A percentile compares a stretch with the other conserved stretches of the same genome.
Evolutionary conservation across 53 echinoderm and acorn worm species (phyloP).

Genomic region (Actinopyga echinites): DNA sequence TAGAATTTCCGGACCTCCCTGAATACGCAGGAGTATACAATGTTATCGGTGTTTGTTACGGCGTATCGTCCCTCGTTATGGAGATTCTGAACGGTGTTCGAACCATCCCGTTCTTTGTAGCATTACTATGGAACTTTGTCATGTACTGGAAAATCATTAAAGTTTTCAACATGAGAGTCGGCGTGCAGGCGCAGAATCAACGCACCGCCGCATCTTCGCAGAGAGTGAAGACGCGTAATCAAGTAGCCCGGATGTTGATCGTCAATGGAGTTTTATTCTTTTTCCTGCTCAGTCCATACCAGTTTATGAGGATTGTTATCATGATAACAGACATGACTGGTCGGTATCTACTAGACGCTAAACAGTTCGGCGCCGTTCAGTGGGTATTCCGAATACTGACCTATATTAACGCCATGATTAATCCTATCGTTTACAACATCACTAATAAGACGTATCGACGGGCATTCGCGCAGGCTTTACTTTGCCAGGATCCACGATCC

Average conservation of each 20-base stretch:
- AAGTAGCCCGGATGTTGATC: slow-evolving; percentile 81
- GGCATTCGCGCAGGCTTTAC: slow-evolving; percentile 66
- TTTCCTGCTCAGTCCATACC: slow-evolving; percentile 73
- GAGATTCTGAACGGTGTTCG: slow-evolving; percentile 60
- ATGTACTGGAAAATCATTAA: slow-evolving; percentile 69
- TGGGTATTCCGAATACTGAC: slow-evolving; percentile 72
- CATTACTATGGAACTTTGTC: slow-evolving; percentile 55
- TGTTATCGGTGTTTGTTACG: slow-evolving; percentile 38
- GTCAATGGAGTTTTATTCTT: slow-evolving; percentile 83
- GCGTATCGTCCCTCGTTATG: slow-evolving; percentile 11
- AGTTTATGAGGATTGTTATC: slow-evolving; percentile 57
- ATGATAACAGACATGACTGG: slow-evolving; percentile 56
- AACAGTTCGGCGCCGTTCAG: slow-evolving; percentile 22
- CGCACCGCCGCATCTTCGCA: slow-evolving; percentile 35
- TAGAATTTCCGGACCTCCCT: slow-evolving; percentile 65
- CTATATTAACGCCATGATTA: slow-evolving; percentile 73
- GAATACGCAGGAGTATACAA: slow-evolving; percentile 51
- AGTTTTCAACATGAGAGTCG: slow-evolving; percentile 47
- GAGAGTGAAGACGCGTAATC: slow-evolving; percentile 72
- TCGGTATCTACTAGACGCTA: slow-evolving; percentile 9
- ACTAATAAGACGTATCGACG: slow-evolving; percentile 64
- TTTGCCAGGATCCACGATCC: slow-evolving; percentile 12
- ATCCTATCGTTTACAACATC: slow-evolving; percentile 70
- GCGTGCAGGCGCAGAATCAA: slow-evolving; percentile 34
- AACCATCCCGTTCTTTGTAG: slow-evolving; percentile 76